Evolutionary conservation across 1,140 invertebrate species (phyloP), one percentile per base, ranked within the genome.

Genomic region (Neoseiulus cucumeris): DNA sequence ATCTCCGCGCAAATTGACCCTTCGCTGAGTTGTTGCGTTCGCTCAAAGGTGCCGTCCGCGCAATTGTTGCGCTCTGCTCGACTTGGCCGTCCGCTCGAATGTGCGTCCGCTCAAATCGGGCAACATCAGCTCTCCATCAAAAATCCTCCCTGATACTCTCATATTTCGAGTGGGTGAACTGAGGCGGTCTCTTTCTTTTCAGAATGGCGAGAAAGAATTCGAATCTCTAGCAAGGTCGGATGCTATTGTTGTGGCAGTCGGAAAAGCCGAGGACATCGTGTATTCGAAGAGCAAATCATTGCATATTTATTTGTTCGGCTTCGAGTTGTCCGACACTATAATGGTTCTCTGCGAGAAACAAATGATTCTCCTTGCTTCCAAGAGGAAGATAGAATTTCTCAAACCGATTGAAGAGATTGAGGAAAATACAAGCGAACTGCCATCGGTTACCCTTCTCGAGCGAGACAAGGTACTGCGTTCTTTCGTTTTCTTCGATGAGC

Each of bases 341-440:
- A 90, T 93, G 76, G 84, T 97, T 0, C 79, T 98, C 65, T 85
- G 88, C 66, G 83, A 92, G 69, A 82, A 86, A 28, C 82, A 80
- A 18, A 86, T 97, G 64, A 83, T 85, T 73, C 91, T 98, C 72
- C 78, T 98, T 29, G 89, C 92, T 0, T 95, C 91, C 73, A 97
- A 95, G 75, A 96, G 96, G 77, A 98, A 98, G 77, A 91, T 96
- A 66, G 92, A 98, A 70, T 98, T 97, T 77, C 77, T 99, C 7
- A 84, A 87, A 70, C 86, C 90, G 72, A 82, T 94, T 18, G 91
- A 96, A 73, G 85, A 83, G 71, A 81, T 82, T 9, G 92, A 87
- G 75, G 85, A 88, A 69, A 90, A 93, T 72, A 82, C 85, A 67
- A 83, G 82, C 39, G 75, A 71, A 64, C 77, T 93, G 44, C 89